These are phyloP conservation scores for Trypoxylon attenuatum DNA, from an alignment of 2,888 invertebrate species.

Conservation along the genomic window DNA sequence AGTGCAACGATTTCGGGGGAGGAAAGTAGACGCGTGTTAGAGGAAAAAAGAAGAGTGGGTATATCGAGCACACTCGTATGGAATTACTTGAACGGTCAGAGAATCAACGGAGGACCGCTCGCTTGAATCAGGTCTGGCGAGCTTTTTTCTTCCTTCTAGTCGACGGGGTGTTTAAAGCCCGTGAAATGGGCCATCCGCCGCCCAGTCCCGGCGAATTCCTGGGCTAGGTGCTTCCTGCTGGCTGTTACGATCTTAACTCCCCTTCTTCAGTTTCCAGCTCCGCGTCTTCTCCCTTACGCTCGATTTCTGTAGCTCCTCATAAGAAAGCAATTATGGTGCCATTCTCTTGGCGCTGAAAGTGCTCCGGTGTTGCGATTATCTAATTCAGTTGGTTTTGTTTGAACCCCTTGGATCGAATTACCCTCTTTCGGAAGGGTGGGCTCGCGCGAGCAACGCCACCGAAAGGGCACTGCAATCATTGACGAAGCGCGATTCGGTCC, in stretches of 20 bases:
- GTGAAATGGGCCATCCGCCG: slow-evolving; percentile 45
- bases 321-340: not conserved
- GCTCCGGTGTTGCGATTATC: too few relatives aligned
- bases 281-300: slow-evolving; percentile 1
- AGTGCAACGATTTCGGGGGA: too few relatives aligned
- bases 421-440: too few relatives aligned
- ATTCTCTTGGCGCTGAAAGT: too few relatives aligned
- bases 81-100: slow-evolving; percentile 14
- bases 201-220: slow-evolving; percentile 9
- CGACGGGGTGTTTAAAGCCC: slow-evolving; percentile 46
- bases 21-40: not conserved
- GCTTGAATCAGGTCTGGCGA: slow-evolving; percentile 29
- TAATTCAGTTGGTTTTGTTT: too few relatives aligned
- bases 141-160: slow-evolving; percentile 11
- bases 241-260: not conserved
- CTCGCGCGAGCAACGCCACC: too few relatives aligned
- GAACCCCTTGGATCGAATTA: too few relatives aligned
- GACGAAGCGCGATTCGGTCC: too few relatives aligned
- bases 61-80: slow-evolving; percentile 20
- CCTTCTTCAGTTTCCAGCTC: not conserved
- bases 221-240: not conserved
- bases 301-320: not conserved
- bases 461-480: too few relatives aligned
- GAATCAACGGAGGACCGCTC: slow-evolving; percentile 28
- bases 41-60: slow-evolving; percentile 21